Base-by-base conservation (phyloP, 2,888 invertebrate species). In the Ornithoptera alexandrae region DNA sequence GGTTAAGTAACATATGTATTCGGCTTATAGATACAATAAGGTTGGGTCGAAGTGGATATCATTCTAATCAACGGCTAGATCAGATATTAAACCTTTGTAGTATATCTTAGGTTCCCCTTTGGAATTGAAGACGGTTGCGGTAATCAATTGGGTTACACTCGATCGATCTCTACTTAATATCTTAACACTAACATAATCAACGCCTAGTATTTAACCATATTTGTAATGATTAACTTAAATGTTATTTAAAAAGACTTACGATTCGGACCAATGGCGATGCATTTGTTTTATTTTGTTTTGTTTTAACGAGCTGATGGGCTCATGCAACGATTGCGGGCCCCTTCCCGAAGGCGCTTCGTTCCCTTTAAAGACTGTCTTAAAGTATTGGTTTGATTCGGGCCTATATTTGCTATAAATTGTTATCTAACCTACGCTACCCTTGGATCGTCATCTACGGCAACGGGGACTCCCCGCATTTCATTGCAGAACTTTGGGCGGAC, bases 341-440 rank as follows among this genome's bases (percentile, higher is more conserved):
- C 56, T 64, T 74, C 75, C 71, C 68, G 67, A 46, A 12, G n/a
- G 70, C 68, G 65, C 69, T 73, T 68, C 69, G 73, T 75, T 75
- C 75, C 69, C 75, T 74, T 73, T 39, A 10, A 78, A 81, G 83
- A 83, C 82, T 82, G 80, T 79, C 73, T 68, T 39, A 73, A 72
- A 65, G 66, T 70, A 74, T 77, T 73, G 74, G 73, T 79, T 80
- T 77, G 75, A 74, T 76, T 74, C 73, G 74, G 84, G 83, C 84
- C 84, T 84, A 84, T 75, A 74, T 57, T 73, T 73, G 74, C 71
- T 39, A 74, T 71, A 46, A 66, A 71, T 74, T 72, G 18, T 30
- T 69, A 30, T 30, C 20, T 57, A 20, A 10, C 20, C 71, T 72
- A 74, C 74, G 72, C 60, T 30, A 73, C 57, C 70, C 72, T 71